A percentile compares a stretch with the other conserved stretches of the same genome.
Evolutionary conservation across 2,113 vertebrate genomes (phyloP).

Genomic region (Aleadryas rufinucha): DNA sequence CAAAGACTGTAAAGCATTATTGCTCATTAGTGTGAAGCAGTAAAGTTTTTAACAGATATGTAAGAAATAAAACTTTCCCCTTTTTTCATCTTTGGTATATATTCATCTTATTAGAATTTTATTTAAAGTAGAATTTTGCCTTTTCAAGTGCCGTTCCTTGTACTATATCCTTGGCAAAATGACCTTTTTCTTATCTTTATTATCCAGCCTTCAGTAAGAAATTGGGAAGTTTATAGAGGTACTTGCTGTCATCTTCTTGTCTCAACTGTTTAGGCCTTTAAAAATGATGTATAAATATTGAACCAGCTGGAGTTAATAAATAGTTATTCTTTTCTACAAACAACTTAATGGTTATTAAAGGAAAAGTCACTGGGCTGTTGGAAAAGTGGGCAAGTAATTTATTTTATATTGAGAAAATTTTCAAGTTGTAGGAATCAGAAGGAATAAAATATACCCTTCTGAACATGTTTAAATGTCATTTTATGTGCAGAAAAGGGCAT

Average conservation of each 20-base stretch:
- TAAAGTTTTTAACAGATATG: background rate
- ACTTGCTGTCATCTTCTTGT: constrained; percentile 4
- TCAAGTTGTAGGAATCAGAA: background rate
- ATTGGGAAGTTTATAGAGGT: background rate
- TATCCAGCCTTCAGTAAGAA: constrained; percentile 34
- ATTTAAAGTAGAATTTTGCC: background rate
- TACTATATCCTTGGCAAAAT: background rate
- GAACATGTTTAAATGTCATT: background rate
- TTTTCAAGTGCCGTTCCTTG: background rate
- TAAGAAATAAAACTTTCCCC: background rate
- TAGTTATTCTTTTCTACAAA: background rate
- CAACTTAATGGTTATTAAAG: background rate
- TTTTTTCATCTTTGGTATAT: background rate
- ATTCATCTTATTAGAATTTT: background rate
- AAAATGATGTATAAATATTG: constrained; percentile 25
- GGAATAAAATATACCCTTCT: background rate
- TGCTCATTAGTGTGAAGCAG: background rate
- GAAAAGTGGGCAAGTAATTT: background rate
- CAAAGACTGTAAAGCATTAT: constrained; percentile 6
- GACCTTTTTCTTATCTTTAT: constrained; percentile 53
- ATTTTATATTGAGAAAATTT: background rate
- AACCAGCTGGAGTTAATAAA: constrained; percentile 23
- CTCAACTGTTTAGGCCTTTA: background rate
- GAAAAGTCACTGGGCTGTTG: background rate
- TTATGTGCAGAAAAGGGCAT: background rate